These are phyloP conservation scores for Oryzias woworae DNA, from an alignment of 2,113 vertebrate genomes.

Conservation along the genomic window DNA sequence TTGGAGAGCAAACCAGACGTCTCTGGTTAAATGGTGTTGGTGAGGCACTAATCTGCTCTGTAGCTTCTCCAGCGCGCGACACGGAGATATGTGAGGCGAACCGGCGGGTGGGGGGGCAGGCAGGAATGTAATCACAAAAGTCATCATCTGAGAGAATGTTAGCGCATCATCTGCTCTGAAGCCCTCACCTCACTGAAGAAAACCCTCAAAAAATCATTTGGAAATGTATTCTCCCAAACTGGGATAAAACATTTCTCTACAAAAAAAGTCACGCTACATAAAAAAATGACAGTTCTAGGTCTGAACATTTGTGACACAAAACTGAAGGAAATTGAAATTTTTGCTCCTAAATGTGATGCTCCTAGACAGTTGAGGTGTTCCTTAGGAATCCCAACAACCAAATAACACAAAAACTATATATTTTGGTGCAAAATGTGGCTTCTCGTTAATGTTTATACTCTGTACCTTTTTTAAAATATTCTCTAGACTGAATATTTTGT, in stretches of 20 bases:
- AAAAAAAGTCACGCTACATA: no score
- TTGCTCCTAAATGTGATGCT: no score
- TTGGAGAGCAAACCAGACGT: background rate
- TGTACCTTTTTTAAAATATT: no score
- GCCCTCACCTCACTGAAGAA: background rate
- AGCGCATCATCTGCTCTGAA: conserved; percentile 32
- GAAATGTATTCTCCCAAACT: background rate
- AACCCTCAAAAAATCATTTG: background rate
- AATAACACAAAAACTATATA: no score
- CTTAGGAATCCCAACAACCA: no score
- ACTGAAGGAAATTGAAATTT: no score
- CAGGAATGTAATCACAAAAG: conserved; percentile 57
- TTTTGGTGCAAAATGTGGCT: no score
- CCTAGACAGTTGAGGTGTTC: no score
- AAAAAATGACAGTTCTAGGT: no score
- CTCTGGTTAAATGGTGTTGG: background rate
- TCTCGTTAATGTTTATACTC: no score
- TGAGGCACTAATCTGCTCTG: conserved; percentile 37
- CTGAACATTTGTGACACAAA: no score
- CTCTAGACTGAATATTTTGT: no score
- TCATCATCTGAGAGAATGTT: conserved; percentile 13
- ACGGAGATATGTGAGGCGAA: conserved; percentile 34
- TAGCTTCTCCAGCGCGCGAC: conserved; percentile 23
- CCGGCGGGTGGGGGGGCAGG: conserved; percentile 24
- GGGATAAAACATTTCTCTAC: background rate